Conservation (phyloP, 2,113 vertebrate genomes). For the Thinocorus orbignyianus region DNA sequence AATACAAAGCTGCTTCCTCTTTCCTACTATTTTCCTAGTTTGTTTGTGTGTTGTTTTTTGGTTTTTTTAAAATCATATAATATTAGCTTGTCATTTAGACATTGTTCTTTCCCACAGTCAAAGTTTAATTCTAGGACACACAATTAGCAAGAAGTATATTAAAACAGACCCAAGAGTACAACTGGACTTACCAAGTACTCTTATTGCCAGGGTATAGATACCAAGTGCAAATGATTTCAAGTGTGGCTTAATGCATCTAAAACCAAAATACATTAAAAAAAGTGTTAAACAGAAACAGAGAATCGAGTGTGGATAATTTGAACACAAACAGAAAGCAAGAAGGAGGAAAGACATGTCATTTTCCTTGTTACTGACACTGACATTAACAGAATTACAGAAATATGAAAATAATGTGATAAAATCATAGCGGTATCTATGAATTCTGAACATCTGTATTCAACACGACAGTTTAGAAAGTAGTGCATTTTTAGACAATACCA, state of each 20-base stretch:
- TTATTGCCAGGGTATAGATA: conserved; percentile 85
- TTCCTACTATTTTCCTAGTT: background rate
- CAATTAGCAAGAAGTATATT: background rate
- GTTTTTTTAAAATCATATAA: background rate
- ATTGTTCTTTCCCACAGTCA: background rate
- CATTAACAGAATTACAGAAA: background rate
- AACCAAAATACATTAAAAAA: background rate
- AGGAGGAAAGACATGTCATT: background rate
- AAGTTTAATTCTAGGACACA: background rate
- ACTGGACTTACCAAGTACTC: conserved; percentile 86
- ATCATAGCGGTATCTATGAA: background rate
- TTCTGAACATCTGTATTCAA: background rate
- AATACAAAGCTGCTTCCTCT: background rate
- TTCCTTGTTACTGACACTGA: background rate
- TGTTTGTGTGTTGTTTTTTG: background rate
- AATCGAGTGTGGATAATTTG: background rate
- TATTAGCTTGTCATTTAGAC: background rate
- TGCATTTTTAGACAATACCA: background rate
- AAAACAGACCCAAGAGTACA: background rate
- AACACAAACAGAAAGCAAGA: background rate
- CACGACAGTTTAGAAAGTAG: background rate
- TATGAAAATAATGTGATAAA: background rate
- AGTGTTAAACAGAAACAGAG: background rate
- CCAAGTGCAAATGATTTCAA: conserved; percentile 91
- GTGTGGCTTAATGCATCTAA: conserved; percentile 87